A percentile compares a stretch with the other conserved stretches of the same genome.
Evolutionary conservation across 2,113 vertebrate species (phyloP).

Genomic region (Dicerorhinus sumatrensis): DNA sequence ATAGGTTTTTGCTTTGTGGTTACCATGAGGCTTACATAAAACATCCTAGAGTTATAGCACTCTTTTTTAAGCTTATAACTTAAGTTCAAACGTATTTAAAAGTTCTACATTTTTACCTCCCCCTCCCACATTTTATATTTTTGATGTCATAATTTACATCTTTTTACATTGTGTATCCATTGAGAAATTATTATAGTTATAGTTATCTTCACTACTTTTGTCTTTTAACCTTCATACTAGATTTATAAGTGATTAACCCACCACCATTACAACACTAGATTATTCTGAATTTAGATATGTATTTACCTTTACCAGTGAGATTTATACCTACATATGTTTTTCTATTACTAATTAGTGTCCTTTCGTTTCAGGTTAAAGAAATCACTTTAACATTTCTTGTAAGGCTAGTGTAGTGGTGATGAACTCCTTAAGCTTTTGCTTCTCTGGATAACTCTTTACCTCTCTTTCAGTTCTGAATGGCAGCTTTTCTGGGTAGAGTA

Average conservation of each 20-base stretch:
- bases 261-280: neutral
- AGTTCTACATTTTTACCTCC: neutral
- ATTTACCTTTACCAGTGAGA: neutral
- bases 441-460: neutral
- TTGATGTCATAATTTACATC: no score
- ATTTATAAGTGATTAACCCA: neutral
- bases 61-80: neutral
- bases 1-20: no score
- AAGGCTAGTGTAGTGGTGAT: neutral
- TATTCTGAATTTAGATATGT: neutral
- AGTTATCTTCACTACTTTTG: neutral
- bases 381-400: neutral
- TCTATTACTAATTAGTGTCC: neutral
- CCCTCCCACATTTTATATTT: no score
- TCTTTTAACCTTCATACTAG: neutral
- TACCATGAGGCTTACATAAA: no score
- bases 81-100: neutral
- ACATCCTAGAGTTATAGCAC: neutral
- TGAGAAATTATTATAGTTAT: neutral
- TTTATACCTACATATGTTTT: neutral
- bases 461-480: neutral
- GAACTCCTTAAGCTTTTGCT: neutral
- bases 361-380: neutral
- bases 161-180: neutral
- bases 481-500: neutral